Conservation (phyloP, 2,888 invertebrate species). For the Xanthia icteritia region DNA sequence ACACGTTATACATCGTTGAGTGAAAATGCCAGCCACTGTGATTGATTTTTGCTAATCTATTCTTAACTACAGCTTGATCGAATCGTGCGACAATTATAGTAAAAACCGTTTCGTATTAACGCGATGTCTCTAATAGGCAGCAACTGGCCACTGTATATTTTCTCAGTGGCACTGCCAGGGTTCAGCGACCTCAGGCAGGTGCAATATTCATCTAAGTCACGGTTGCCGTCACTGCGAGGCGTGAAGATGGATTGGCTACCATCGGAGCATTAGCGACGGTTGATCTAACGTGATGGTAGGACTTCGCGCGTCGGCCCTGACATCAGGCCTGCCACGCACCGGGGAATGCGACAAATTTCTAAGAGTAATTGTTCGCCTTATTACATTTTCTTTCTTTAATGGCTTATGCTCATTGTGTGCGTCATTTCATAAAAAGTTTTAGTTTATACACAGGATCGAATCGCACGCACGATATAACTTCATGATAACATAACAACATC, state of each 20-base stretch:
- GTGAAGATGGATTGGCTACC: slow-evolving; percentile 79
- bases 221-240: slow-evolving; percentile 66
- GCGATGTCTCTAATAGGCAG: slow-evolving; percentile 44
- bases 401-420: not conserved
- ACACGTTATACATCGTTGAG: not conserved
- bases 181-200: slow-evolving; percentile 76
- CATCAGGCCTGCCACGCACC: slow-evolving; percentile 20
- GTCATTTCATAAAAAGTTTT: not conserved
- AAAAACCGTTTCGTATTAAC: slow-evolving; percentile 37
- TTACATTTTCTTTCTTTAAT: slow-evolving; percentile 2
- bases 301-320: slow-evolving; percentile 21
- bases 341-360: slow-evolving; percentile 34
- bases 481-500: not conserved
- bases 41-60: slow-evolving; percentile 33
- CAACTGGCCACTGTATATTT: slow-evolving; percentile 28
- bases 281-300: slow-evolving; percentile 60
- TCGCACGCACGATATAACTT: not conserved
- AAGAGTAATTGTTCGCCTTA: not conserved
- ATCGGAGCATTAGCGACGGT: slow-evolving; percentile 71
- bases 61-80: slow-evolving; percentile 16
- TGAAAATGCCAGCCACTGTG: not conserved
- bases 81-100: slow-evolving; percentile 46
- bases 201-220: slow-evolving; percentile 80
- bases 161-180: slow-evolving; percentile 50
- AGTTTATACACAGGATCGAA: not conserved